A percentile compares a stretch with the other conserved stretches of the same genome.
Conservation (phyloP, 2,797 vertebrate species). For the Euphonia xanthogaster region DNA sequence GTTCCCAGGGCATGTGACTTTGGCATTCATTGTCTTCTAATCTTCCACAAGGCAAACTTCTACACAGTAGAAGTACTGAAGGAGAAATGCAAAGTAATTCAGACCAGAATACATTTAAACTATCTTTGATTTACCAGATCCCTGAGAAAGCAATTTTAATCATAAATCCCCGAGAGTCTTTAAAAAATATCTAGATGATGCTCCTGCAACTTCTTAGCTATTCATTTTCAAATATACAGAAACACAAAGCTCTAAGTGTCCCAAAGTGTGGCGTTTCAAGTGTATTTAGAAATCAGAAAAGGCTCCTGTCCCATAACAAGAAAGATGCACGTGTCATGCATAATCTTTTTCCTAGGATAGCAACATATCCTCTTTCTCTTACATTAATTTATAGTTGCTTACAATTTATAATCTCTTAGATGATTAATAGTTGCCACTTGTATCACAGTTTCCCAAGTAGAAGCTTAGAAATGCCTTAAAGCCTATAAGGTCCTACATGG, state of each 20-base stretch:
- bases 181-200: accelerated
- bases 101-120: background rate
- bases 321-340: background rate
- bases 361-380: background rate
- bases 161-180: background rate
- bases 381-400: background rate
- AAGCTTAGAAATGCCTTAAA: background rate
- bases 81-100: slow-evolving; percentile 50
- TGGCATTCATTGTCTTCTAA: slow-evolving; percentile 11
- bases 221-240: background rate
- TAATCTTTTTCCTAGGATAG: background rate
- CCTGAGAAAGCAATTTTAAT: background rate
- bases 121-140: slow-evolving; percentile 26
- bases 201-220: background rate
- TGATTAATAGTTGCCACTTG: background rate
- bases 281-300: background rate
- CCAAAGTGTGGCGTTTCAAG: background rate
- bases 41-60: background rate
- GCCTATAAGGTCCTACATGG: background rate
- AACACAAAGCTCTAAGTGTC: background rate
- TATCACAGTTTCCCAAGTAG: background rate
- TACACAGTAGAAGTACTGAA: background rate
- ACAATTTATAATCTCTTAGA: too few species aligned
- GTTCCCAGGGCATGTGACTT: slow-evolving; percentile 10
- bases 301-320: background rate